phyloP scores from a whole-genome alignment of 2,888 invertebrate genomes.

The Apodemia hepburni region DNA sequence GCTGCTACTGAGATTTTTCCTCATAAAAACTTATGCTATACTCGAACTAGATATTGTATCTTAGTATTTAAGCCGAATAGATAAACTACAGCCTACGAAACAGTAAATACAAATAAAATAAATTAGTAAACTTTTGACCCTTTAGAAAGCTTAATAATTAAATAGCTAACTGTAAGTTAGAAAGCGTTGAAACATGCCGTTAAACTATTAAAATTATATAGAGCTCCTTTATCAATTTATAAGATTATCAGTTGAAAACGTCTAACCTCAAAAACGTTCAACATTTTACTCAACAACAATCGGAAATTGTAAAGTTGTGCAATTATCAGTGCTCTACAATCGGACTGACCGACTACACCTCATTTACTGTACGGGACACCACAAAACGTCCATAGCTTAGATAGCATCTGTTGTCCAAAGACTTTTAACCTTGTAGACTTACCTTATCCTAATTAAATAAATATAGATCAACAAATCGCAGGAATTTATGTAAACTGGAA shows the following conservation, averaged over 20 bases:
- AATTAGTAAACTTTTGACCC: not conserved
- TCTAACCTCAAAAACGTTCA: slow-evolving; percentile 18
- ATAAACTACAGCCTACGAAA: no score
- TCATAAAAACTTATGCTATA: no score
- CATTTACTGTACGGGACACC: slow-evolving; percentile 53
- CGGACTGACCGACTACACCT: slow-evolving; percentile 54
- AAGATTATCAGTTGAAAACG: slow-evolving; percentile 16
- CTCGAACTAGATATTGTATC: no score
- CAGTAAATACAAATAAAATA: not conserved
- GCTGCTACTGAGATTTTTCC: no score
- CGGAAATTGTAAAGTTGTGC: slow-evolving; percentile 39
- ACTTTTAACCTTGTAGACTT: slow-evolving; percentile 39
- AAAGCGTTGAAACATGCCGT: not conserved
- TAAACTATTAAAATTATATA: slow-evolving; percentile 9
- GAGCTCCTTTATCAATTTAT: slow-evolving; percentile 11
- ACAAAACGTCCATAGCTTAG: slow-evolving; percentile 48
- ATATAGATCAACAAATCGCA: no score
- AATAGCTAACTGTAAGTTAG: not conserved
- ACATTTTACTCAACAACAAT: slow-evolving; percentile 29
- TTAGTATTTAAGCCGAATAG: no score
- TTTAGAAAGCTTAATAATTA: slow-evolving; percentile 1
- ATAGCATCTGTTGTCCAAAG: slow-evolving; percentile 44
- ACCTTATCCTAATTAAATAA: not conserved
- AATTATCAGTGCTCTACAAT: slow-evolving; percentile 58
- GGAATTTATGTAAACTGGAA: no score